Conservation (phyloP, 2,797 vertebrate genomes). For the Sebastes vulpes region DNA sequence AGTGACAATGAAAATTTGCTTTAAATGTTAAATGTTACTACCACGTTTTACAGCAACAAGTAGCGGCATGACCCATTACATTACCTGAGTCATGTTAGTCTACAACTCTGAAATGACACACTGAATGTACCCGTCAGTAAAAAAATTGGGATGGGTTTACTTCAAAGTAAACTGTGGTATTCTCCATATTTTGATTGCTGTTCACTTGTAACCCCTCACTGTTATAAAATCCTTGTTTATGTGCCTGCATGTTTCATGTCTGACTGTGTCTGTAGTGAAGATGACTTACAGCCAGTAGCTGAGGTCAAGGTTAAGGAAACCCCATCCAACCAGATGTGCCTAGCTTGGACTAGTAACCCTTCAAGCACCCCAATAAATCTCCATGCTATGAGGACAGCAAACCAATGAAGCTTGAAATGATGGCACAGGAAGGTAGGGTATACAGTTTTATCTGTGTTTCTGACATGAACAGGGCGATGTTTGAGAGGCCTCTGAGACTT, state of each 20-base stretch:
- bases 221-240: not conserved
- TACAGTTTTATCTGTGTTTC: slow-evolving; percentile 28
- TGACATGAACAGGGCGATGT: slow-evolving; percentile 1
- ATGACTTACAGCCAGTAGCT: slow-evolving; percentile 40
- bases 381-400: not conserved
- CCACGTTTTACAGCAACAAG: not conserved
- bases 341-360: slow-evolving; percentile 11
- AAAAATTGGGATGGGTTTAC: not conserved
- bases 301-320: slow-evolving; percentile 29
- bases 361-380: slow-evolving; percentile 53
- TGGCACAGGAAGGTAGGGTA: not conserved
- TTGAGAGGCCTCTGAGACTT: not conserved
- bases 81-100: not conserved
- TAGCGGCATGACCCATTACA: not conserved
- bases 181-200: not conserved
- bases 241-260: slow-evolving; percentile 10
- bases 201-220: not conserved
- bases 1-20: not conserved
- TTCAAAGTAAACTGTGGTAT: not conserved
- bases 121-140: not conserved
- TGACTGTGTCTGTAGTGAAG: slow-evolving; percentile 15
- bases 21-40: not conserved
- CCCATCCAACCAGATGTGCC: slow-evolving; percentile 43
- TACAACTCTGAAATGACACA: not conserved
- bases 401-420: slow-evolving; percentile 26